Conservation (phyloP, 2,888 invertebrate genomes). For the Mythimna albipuncta region DNA sequence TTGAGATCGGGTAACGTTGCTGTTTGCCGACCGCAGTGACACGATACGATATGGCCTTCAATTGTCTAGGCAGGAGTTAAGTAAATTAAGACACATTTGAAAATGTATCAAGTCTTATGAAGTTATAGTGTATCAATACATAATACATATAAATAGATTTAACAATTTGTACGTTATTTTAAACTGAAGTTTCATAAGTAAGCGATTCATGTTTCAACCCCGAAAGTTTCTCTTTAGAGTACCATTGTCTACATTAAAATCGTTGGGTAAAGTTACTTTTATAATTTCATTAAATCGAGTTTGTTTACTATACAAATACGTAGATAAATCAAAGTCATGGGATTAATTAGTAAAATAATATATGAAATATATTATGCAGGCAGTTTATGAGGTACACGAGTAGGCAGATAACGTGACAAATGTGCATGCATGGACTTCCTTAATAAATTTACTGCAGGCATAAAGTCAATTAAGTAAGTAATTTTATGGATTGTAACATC, state of each 20-base stretch:
- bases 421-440: background rate
- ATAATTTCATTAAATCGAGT: conserved; percentile 46
- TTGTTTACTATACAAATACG: conserved; percentile 54
- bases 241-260: conserved; percentile 46
- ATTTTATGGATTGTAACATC: conserved; percentile 21
- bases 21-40: conserved; percentile 60
- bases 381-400: conserved; percentile 32
- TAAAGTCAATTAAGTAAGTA: conserved; percentile 34
- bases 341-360: conserved; percentile 28
- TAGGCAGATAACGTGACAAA: conserved; percentile 1
- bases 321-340: conserved; percentile 61
- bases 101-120: conserved; percentile 83
- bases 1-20: conserved; percentile 52
- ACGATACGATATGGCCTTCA: conserved; percentile 79
- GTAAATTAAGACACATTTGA: conserved; percentile 80
- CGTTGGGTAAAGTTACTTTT: conserved; percentile 43
- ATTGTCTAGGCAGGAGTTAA: conserved; percentile 76
- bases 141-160: conserved; percentile 77
- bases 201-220: conserved; percentile 71
- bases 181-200: conserved; percentile 67
- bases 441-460: conserved; percentile 9
- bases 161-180: conserved; percentile 77
- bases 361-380: conserved; percentile 41
- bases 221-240: conserved; percentile 75
- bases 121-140: conserved; percentile 71